These are phyloP conservation scores for Gymnoscopelus braueri DNA, from an alignment of 2,797 vertebrate species.

Conservation along the genomic window DNA sequence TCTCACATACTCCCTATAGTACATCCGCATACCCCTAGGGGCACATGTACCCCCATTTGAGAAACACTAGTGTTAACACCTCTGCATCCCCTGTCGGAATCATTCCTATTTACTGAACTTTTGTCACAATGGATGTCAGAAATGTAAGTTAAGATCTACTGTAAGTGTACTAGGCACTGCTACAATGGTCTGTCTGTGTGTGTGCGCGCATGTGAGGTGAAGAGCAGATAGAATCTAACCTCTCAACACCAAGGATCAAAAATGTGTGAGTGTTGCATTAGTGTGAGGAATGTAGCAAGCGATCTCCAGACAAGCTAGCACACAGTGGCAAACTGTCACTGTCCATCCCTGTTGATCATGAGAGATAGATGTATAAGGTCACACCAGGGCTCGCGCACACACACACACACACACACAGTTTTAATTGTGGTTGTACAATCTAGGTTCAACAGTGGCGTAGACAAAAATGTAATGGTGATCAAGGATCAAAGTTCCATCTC, in stretches of 20 bases:
- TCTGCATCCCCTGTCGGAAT: no score
- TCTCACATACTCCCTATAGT: no score
- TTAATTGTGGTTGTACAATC: no score
- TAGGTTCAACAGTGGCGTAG: no score
- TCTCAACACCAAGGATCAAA: conserved; percentile 1
- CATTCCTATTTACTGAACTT: no score
- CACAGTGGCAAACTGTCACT: conserved; percentile 39
- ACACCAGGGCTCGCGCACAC: conserved; percentile 26
- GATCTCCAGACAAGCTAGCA: conserved; percentile 53
- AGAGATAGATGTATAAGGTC: conserved; percentile 26
- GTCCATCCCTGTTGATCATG: conserved; percentile 25
- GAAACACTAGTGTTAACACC: no score
- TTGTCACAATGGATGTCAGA: conserved; percentile 7
- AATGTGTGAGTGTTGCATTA: conserved; percentile 16
- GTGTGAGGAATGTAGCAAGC: conserved; percentile 57
- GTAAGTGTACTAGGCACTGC: conserved; percentile 18
- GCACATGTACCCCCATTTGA: no score
- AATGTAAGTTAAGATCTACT: conserved; percentile 31
- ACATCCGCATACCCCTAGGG: no score
- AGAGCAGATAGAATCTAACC: not conserved
- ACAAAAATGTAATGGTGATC: no score
- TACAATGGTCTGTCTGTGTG: not conserved
- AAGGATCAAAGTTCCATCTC: no score
- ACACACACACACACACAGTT: conserved; percentile 6
- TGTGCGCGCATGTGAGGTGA: not conserved